These are phyloP conservation scores for Arion vulgaris DNA, from an alignment of 1,140 invertebrate genomes.

Conservation along the genomic window DNA sequence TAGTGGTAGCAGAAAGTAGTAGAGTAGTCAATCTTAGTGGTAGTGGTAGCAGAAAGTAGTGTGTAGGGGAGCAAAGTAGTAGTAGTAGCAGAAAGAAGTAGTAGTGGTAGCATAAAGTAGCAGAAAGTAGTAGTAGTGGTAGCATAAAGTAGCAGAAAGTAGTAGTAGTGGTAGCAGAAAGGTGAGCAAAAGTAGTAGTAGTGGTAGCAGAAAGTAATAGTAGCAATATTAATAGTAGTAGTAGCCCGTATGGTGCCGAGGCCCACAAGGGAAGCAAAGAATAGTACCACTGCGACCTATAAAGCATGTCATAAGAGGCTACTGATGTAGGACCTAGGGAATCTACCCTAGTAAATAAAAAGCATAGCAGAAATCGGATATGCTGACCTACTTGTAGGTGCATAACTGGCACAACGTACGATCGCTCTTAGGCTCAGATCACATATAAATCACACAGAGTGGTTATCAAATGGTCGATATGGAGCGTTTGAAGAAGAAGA, in stretches of 20 bases:
- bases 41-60: not conserved
- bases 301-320: not conserved
- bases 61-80: no score
- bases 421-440: no score
- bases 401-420: not conserved
- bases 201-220: not conserved
- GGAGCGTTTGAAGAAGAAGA: not conserved
- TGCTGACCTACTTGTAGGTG: not conserved
- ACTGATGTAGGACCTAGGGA: not conserved
- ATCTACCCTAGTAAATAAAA: not conserved
- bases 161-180: not conserved
- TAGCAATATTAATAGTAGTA: not conserved
- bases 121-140: not conserved
- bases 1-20: not conserved
- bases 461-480: not conserved
- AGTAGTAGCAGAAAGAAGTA: not conserved
- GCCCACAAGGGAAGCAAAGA: no score
- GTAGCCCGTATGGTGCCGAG: not conserved
- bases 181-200: not conserved
- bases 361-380: not conserved
- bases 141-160: no score
- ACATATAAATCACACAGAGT: no score
- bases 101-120: not conserved
- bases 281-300: not conserved
- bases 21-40: not conserved